These are phyloP conservation scores for Enteromius argenteus DNA, from an alignment of 2,797 vertebrate genomes.

Conservation along the genomic window DNA sequence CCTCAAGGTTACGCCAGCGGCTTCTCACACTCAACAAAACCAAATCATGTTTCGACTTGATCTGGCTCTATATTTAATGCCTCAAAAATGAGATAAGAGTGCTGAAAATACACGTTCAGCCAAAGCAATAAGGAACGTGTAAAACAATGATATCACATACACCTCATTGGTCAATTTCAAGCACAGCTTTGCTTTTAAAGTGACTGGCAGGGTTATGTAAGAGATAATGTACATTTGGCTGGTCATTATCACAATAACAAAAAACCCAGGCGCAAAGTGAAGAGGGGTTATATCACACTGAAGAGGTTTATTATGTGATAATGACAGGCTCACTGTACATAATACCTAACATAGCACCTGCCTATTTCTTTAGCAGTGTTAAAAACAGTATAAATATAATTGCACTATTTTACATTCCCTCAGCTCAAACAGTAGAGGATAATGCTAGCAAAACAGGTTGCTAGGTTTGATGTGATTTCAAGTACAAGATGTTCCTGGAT, in stretches of 20 bases:
- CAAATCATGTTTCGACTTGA: conserved; percentile 40
- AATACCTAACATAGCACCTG: conserved; percentile 15
- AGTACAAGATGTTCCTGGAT: too few relatives aligned
- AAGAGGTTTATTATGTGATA: conserved; percentile 21
- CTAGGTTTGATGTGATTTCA: neutral
- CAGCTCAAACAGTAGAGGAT: neutral
- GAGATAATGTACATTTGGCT: conserved; percentile 2
- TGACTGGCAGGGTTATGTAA: neutral
- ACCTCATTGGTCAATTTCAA: neutral
- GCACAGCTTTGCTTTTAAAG: neutral
- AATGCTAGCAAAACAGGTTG: neutral
- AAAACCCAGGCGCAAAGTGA: neutral
- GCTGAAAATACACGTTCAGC: conserved; percentile 2
- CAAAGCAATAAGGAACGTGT: neutral
- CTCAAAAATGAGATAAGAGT: conserved; percentile 40
- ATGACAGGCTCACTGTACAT: neutral
- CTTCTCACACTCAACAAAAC: conserved; percentile 53
- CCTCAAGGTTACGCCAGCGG: conserved; percentile 55
- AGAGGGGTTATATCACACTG: neutral
- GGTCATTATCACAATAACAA: neutral
- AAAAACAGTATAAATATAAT: neutral
- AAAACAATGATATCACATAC: neutral
- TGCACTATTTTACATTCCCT: neutral
- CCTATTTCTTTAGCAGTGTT: neutral
- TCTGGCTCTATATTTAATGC: conserved; percentile 49